phyloP scores from a whole-genome alignment of 2,113 vertebrate genomes.

The Bucco capensis region DNA sequence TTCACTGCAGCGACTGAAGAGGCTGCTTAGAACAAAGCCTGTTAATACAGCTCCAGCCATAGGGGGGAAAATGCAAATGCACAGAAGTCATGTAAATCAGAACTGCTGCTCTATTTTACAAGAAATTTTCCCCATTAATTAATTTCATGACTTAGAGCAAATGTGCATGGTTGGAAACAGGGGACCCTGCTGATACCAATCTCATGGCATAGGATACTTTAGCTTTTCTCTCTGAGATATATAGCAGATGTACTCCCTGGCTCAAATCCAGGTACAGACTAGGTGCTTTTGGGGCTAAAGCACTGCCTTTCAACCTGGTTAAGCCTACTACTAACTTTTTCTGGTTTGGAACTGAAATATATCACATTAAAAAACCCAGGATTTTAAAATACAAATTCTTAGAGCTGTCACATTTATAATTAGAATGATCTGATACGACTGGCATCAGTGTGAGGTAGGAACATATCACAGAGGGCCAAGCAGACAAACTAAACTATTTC shows the following conservation, averaged over 20 bases:
- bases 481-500: constrained; percentile 65
- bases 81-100: constrained; percentile 64
- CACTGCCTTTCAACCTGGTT: constrained; percentile 30
- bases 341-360: not conserved
- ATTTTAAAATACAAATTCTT: constrained; percentile 54
- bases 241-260: constrained; percentile 47
- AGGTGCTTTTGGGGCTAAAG: constrained; percentile 49
- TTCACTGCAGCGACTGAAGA: constrained; percentile 24
- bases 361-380: not conserved
- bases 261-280: constrained; percentile 18
- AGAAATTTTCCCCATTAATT: constrained; percentile 74
- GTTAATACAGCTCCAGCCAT: not conserved
- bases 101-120: constrained; percentile 60
- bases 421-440: constrained; percentile 31
- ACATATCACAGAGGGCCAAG: constrained; percentile 50
- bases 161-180: constrained; percentile 61
- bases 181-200: constrained; percentile 68
- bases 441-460: constrained; percentile 48
- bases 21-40: constrained; percentile 34
- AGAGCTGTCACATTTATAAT: constrained; percentile 45
- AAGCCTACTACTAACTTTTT: constrained; percentile 41
- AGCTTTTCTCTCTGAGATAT: constrained; percentile 31
- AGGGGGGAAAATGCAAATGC: constrained; percentile 37
- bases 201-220: constrained; percentile 50
- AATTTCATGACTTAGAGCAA: constrained; percentile 73